Evolutionary conservation across 2,888 invertebrate species (phyloP).

Genomic region (Dioctria rufipes): DNA sequence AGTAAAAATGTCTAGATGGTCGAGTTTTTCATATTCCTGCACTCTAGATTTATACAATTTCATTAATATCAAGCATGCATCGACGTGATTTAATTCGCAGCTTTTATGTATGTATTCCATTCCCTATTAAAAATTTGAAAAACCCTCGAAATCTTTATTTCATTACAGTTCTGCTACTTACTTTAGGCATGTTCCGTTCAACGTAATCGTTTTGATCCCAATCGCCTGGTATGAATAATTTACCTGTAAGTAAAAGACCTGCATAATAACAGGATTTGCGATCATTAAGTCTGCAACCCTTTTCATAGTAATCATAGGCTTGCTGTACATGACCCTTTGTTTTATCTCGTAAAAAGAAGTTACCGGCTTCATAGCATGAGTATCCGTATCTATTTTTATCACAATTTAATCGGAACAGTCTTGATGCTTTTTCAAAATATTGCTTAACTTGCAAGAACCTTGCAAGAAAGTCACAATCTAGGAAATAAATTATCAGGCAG

Average conservation of each 20-base stretch:
- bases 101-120: slow-evolving; percentile 76
- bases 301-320: slow-evolving; percentile 82
- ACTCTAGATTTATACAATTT: slow-evolving; percentile 85
- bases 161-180: no score
- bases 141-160: no score
- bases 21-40: slow-evolving; percentile 73
- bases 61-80: slow-evolving; percentile 86
- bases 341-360: slow-evolving; percentile 79
- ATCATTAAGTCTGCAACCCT: slow-evolving; percentile 83
- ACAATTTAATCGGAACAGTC: slow-evolving; percentile 89
- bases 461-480: slow-evolving; percentile 92
- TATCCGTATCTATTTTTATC: slow-evolving; percentile 86
- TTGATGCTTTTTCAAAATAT: slow-evolving; percentile 85
- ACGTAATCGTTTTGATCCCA: slow-evolving; percentile 22
- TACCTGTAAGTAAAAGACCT: slow-evolving; percentile 79
- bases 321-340: slow-evolving; percentile 73
- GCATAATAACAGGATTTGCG: slow-evolving; percentile 83
- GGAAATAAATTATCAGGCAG: slow-evolving; percentile 2
- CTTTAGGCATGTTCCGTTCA: no score
- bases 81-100: slow-evolving; percentile 76
- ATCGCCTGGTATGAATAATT: slow-evolving; percentile 75
- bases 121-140: no score
- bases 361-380: slow-evolving; percentile 92
- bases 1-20: slow-evolving; percentile 73
- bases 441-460: slow-evolving; percentile 89